Evolutionary conservation across 2,113 vertebrate genomes (phyloP).

Genomic region (Clarias batrachus): DNA sequence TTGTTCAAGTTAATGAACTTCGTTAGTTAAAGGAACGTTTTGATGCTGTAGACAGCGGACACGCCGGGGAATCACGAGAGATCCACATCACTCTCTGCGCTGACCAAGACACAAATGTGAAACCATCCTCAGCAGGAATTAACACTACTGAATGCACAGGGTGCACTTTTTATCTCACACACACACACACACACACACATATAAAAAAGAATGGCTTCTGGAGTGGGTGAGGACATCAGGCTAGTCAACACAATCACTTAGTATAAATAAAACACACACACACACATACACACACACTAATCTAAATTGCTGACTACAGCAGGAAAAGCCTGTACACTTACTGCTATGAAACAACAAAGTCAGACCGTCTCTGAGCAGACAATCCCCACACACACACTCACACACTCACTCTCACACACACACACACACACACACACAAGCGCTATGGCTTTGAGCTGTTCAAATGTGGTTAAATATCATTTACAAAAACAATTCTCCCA

Average conservation of each 20-base stretch:
- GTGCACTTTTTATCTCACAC: not conserved
- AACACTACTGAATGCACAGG: not conserved
- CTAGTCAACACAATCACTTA: constrained; percentile 27
- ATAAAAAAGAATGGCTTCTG: constrained; percentile 18
- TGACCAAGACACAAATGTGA: not conserved
- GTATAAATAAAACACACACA: constrained; percentile 36
- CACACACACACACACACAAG: constrained; percentile 10
- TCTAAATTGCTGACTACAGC: constrained; percentile 45
- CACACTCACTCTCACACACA: constrained; percentile 5
- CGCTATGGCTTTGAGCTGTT: constrained; percentile 23
- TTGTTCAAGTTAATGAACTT: not conserved
- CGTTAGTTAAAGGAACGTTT: not conserved
- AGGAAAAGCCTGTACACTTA: constrained; percentile 37
- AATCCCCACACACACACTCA: constrained; percentile 15
- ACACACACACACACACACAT: constrained; percentile 39
- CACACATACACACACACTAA: constrained; percentile 31
- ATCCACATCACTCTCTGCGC: not conserved
- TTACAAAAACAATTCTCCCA: constrained; percentile 30
- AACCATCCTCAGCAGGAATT: not conserved
- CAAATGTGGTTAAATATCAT: constrained; percentile 34
- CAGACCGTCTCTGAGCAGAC: constrained; percentile 41
- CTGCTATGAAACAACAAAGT: constrained; percentile 31
- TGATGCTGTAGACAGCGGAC: not conserved
- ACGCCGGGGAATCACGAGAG: not conserved
- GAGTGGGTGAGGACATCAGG: not conserved